A percentile compares a stretch with the other conserved stretches of the same genome.
phyloP scores from a whole-genome alignment of 2,797 vertebrate genomes.

The Okamejei kenojei region DNA sequence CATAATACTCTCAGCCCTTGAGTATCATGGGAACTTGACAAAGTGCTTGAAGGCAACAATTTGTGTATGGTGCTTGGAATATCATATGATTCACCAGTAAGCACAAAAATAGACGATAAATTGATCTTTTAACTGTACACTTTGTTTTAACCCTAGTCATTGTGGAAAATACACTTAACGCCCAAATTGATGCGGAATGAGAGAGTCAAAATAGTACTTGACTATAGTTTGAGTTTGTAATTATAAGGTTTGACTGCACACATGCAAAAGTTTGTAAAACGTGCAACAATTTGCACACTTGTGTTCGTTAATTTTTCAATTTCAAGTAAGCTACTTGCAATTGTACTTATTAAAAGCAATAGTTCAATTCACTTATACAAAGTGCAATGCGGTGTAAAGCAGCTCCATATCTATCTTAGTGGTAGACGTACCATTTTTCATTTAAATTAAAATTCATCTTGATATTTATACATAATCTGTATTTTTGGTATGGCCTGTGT shows the following conservation, averaged over 20 bases:
- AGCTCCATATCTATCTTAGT: constrained; percentile 11
- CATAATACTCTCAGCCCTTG: too few species aligned
- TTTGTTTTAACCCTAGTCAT: background rate
- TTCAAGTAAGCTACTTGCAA: constrained; percentile 16
- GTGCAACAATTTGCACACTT: background rate
- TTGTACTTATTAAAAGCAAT: constrained; percentile 19
- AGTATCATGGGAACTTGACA: background rate
- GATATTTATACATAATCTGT: constrained; percentile 25
- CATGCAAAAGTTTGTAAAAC: constrained; percentile 13
- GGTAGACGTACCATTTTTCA: constrained; percentile 29
- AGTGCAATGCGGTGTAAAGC: constrained; percentile 29
- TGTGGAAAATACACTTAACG: background rate
- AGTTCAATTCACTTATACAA: constrained; percentile 10
- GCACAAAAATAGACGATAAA: background rate
- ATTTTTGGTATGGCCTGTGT: constrained; percentile 34
- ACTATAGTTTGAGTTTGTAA: constrained; percentile 12
- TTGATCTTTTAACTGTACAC: background rate
- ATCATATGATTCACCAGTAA: background rate
- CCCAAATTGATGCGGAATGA: background rate
- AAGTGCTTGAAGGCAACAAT: background rate
- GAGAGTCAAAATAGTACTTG: background rate
- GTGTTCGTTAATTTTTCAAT: constrained; percentile 21
- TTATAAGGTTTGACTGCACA: constrained; percentile 4
- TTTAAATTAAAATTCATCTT: constrained; percentile 31
- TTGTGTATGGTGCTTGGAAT: background rate